Percentiles rank a stretch among this genome's conserved stretches.
phyloP scores from a whole-genome alignment of 2,888 invertebrate genomes.

The Nyleta sp. region DNA sequence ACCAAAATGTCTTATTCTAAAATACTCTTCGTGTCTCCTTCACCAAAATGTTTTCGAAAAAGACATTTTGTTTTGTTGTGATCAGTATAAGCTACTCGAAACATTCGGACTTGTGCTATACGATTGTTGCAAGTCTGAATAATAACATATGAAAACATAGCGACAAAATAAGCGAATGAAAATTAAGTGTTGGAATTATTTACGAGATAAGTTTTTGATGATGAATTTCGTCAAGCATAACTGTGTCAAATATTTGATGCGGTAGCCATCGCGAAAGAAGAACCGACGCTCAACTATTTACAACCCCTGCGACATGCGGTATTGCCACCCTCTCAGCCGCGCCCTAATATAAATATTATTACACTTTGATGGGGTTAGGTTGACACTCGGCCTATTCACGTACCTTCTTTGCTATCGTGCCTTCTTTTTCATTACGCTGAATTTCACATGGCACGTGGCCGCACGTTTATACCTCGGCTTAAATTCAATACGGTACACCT shows the following conservation, averaged over 20 bases:
- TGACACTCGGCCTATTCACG: slow-evolving; percentile 76
- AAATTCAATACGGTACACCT: slow-evolving; percentile 54
- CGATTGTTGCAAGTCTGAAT: no score
- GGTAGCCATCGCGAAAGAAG: slow-evolving; percentile 60
- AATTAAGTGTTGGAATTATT: no score
- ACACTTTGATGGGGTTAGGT: slow-evolving; percentile 82
- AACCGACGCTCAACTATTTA: slow-evolving; percentile 69
- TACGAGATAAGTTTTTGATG: neutral
- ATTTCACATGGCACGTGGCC: slow-evolving; percentile 72
- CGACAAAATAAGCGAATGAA: no score
- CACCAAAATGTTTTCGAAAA: no score
- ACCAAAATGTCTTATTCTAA: no score
- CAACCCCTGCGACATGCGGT: slow-evolving; percentile 69
- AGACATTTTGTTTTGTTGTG: no score
- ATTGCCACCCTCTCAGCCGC: slow-evolving; percentile 76
- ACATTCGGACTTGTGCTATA: no score
- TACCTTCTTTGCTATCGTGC: slow-evolving; percentile 62
- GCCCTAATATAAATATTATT: slow-evolving; percentile 83
- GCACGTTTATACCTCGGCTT: slow-evolving; percentile 49
- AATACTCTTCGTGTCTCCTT: no score
- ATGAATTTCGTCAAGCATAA: slow-evolving; percentile 13
- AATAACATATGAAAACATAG: no score
- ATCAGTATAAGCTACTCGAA: no score
- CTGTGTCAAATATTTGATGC: slow-evolving; percentile 54
- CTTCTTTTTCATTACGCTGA: slow-evolving; percentile 77